phyloP scores from a whole-genome alignment of 2,797 vertebrate genomes.

The Phalanger gymnotis region DNA sequence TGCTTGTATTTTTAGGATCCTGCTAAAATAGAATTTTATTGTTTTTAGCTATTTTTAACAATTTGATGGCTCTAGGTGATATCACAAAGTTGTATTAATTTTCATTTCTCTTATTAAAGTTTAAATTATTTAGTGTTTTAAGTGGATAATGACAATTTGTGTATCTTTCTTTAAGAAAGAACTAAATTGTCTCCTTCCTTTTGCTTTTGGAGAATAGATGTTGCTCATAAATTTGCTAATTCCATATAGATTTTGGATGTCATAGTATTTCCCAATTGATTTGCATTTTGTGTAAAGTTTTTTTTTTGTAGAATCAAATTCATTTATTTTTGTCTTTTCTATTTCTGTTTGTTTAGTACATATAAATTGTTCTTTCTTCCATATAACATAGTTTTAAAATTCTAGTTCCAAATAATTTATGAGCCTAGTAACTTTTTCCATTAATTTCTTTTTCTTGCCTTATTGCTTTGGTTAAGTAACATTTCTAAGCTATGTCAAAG shows the following conservation, averaged over 20 bases:
- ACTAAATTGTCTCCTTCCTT: not conserved
- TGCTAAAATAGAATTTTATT: not conserved
- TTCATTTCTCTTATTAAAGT: not conserved
- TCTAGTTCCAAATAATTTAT: not conserved
- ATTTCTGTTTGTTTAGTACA: not conserved
- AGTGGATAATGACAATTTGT: not conserved
- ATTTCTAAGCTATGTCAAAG: not conserved
- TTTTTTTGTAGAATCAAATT: not conserved
- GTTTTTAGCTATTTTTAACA: not conserved
- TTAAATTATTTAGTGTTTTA: not conserved
- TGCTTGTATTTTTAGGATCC: not conserved
- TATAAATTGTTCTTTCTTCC: not conserved
- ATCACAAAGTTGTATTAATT: not conserved
- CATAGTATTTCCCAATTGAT: not conserved
- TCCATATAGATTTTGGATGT: not conserved
- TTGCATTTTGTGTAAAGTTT: not conserved
- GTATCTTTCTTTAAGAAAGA: not conserved
- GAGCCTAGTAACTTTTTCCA: not conserved
- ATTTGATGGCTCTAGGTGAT: not conserved
- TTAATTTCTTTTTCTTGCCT: not conserved
- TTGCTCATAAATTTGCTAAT: not conserved
- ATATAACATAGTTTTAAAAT: not conserved
- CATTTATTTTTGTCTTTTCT: not conserved
- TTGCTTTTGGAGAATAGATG: not conserved
- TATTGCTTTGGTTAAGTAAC: not conserved